Evolutionary conservation across 2,888 invertebrate genomes (phyloP), one percentile per base, ranked within the genome.

Genomic region (Leucophenga maculata): DNA sequence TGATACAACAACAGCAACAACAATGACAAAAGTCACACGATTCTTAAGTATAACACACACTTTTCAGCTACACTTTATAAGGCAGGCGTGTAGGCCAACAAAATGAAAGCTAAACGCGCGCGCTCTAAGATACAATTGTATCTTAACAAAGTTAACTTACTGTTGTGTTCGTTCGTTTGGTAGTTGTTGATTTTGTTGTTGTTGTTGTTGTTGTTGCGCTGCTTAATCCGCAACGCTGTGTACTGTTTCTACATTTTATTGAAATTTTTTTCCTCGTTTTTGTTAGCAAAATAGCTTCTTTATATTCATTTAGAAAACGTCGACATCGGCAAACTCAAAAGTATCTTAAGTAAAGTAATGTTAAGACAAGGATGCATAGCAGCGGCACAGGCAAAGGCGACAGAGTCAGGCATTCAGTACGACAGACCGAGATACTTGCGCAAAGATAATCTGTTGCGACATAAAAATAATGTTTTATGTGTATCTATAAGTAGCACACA

Each of bases 181-280:
- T 68, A 75, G 69, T 68, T 77, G 55, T 68, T 71, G 73, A 70
- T 77, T 77, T 77, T 71, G 72, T 72, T 75, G 68, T 70, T 76
- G 68, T 57, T 77, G 69, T 69, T 74, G 70, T 67, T 77, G 59
- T 67, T 71, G 73, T 72, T 77, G 76, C 75, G 69, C 72, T 72
- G 73, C 67, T 71, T 77, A 68, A 57, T 77, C 77, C 76, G 77
- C 65, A 73, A 74, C 77, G 74, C 26, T 26, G 77, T 77, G 75
- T 77, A 75, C 74, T 75, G 71, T 72, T 75, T 39, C 11, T 8
- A 8, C 8, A 62, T 69, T 69, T 22, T 59, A 14, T 32, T 50
- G 60, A 46, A 31, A 65, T 22, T 65, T 66, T 72, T 71, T 71
- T 67, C 14, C 57, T 26, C 20, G 18, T 46, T 62, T 46, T 46